These are phyloP conservation scores for Tetraodon nigroviridis DNA, from an alignment of 2,113 vertebrate species.

Conservation along the genomic window DNA sequence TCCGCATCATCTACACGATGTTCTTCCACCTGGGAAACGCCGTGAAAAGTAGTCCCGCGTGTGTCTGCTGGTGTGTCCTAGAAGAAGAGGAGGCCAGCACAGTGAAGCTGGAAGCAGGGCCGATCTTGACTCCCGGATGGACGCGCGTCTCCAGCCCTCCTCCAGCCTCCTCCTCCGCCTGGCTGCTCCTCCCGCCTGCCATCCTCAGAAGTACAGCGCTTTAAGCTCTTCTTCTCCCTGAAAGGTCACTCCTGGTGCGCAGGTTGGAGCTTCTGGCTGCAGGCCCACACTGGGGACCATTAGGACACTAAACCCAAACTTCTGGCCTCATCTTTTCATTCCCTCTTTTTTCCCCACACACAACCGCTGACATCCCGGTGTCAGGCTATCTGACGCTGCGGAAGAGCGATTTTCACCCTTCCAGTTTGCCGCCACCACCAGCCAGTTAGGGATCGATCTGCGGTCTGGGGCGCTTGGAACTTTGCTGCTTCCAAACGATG, in stretches of 20 bases:
- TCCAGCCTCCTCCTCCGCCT: conserved; percentile 1
- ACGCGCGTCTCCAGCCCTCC: conserved; percentile 22
- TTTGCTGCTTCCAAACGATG: conserved; percentile 1
- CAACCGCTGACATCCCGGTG: not conserved
- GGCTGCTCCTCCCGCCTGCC: conserved; percentile 4
- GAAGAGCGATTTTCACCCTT: not conserved
- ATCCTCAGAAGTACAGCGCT: conserved; percentile 29
- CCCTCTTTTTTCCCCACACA: not conserved
- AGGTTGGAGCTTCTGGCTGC: not conserved
- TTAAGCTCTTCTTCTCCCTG: not conserved
- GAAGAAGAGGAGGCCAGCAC: no score
- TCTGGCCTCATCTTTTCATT: no score
- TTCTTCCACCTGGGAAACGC: no score
- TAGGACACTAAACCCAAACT: no score
- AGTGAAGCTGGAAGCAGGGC: not conserved
- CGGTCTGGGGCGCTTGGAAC: not conserved
- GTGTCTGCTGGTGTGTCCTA: no score
- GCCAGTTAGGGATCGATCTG: conserved; percentile 18
- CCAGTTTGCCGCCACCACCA: not conserved
- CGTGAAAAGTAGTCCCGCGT: no score
- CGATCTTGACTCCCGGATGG: conserved; percentile 21
- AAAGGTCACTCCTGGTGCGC: not conserved
- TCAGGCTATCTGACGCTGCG: not conserved
- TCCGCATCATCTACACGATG: no score
- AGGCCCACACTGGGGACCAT: no score